Base-by-base conservation (phyloP, 2,888 invertebrate species). In the Drosophila quinaria region DNA sequence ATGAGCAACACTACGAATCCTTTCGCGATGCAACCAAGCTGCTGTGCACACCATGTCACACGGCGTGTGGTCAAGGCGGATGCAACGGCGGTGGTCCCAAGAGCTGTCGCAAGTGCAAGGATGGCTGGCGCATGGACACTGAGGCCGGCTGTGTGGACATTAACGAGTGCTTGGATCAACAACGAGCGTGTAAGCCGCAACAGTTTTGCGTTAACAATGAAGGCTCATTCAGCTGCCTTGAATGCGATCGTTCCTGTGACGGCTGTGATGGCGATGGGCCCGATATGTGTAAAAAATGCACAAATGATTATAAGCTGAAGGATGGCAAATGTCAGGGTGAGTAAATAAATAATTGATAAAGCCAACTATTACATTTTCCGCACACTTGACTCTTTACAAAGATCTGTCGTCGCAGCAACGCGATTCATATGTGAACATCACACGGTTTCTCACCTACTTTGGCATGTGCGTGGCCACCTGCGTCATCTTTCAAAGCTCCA, bases 161-260 rank as follows among this genome's bases (percentile, higher is more conserved):
- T 0, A 96, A 98, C 90, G 98, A 98, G 92, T 98, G 98, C 92
- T 92, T 95, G 5, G 93, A 94, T 33, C 90, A 93, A 11, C 92
- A 93, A 15, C 81, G 93, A 6, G 93, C 93, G 55, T 96, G 95
- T 83, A 93, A 93, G 0, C 93, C 94, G 1, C 94, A 96, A 88
- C 95, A 98, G 90, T 98, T 98, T 91, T 98, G 98, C 91, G 94
- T 97, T 4, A 98, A 98, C 91, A 96, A 95, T 11, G 96, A 97
- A 59, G 98, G 98, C 8, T 96, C 97, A 0, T 97, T 94, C 89
- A 93, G 94, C 10, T 98, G 98, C 60, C 79, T 92, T 41, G 95
- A 94, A 55, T 98, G 98, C 93, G 97, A 98, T 92, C 95, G 94
- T 84, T 95, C 98, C 0, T 98, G 98, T 91, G 93, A 94, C 50